Percentiles rank a stretch among this genome's conserved stretches.
These are phyloP conservation scores for Nesometra sesokonis DNA, from an alignment of 35 echinoderm and acorn worm species.

Conservation along the genomic window DNA sequence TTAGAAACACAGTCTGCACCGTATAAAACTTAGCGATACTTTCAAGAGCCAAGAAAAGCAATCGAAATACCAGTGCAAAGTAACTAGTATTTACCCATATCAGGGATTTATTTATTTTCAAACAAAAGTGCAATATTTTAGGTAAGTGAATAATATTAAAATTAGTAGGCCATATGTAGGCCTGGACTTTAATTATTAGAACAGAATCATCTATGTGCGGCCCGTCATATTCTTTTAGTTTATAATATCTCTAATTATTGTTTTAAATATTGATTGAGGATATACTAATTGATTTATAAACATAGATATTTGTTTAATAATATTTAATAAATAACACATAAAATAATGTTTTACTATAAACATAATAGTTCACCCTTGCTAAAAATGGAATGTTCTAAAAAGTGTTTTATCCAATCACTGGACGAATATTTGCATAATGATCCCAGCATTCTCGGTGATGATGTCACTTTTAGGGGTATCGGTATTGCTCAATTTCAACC, in stretches of 20 bases:
- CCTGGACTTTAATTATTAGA: too few relatives aligned
- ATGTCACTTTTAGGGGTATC: not conserved
- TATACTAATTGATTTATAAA: too few relatives aligned
- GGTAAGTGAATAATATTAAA: not conserved
- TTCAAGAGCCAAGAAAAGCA: not conserved
- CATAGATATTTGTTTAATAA: too few relatives aligned
- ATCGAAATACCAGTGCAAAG: not conserved
- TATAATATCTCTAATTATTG: too few relatives aligned
- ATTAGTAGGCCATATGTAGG: too few relatives aligned
- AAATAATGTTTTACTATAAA: too few relatives aligned
- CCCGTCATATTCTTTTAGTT: too few relatives aligned
- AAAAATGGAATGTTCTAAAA: not conserved
- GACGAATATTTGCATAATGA: not conserved
- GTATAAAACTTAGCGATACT: not conserved
- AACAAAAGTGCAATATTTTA: not conserved
- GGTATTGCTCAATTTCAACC: not conserved
- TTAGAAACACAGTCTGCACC: not conserved
- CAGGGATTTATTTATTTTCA: not conserved
- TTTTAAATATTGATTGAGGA: too few relatives aligned
- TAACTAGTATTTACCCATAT: not conserved
- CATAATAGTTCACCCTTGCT: not conserved
- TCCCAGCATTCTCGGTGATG: not conserved
- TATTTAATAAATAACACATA: too few relatives aligned
- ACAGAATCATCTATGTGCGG: too few relatives aligned
- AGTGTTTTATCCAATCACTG: not conserved